These are phyloP conservation scores for Mycogona germanica DNA, from an alignment of 2,888 invertebrate species.

Conservation along the genomic window DNA sequence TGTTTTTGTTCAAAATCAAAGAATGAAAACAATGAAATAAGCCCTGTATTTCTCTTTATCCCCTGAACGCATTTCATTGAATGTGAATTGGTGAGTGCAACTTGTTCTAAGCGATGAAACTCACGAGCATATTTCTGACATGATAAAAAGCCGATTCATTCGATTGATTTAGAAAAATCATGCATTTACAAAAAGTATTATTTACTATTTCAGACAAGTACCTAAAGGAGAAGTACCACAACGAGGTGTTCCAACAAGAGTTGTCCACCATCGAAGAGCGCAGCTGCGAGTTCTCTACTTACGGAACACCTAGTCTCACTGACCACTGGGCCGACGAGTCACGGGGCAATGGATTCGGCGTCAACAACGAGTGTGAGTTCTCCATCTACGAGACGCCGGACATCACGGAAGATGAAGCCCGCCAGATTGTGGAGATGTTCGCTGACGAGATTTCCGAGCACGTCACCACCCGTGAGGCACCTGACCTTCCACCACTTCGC, in stretches of 20 bases:
- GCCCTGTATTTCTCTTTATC: no score
- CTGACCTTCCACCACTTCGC: conserved; percentile 72
- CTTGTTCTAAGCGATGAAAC: no score
- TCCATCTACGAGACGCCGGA: conserved; percentile 86
- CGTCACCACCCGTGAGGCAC: conserved; percentile 41
- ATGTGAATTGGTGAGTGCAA: no score
- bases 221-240: not conserved
- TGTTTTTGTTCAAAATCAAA: no score
- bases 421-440: conserved; percentile 87
- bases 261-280: conserved; percentile 21
- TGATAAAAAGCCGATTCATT: no score
- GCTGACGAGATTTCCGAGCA: conserved; percentile 85
- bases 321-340: conserved; percentile 21
- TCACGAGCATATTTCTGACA: no score
- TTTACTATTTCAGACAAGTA: conserved; percentile 11
- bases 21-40: no score
- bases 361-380: conserved; percentile 21
- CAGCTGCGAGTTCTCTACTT: conserved; percentile 19
- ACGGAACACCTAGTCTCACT: conserved; percentile 19
- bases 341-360: no score
- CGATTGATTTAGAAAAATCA: no score
- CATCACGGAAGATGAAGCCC: conserved; percentile 78
- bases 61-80: no score
- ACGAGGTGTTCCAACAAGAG: conserved; percentile 19
- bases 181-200: no score